Evolutionary conservation across 2,888 invertebrate species (phyloP).

Genomic region (Caenorhabditis angaria): DNA sequence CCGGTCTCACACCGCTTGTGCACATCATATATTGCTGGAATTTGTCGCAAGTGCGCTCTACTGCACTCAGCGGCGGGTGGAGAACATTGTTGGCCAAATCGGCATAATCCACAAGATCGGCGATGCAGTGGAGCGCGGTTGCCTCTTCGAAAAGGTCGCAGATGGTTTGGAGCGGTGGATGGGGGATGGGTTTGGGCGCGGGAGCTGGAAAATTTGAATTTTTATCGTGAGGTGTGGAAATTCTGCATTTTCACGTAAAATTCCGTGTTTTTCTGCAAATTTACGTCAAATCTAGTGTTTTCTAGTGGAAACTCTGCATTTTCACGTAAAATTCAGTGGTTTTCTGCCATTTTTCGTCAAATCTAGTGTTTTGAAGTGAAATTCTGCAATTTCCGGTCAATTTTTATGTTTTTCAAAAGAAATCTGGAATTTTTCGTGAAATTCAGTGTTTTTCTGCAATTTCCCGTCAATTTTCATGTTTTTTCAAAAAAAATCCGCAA

Average conservation of each 20-base stretch:
- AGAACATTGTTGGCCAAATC: slow-evolving; percentile 42
- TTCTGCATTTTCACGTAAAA: too few relatives aligned
- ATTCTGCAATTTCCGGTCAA: neutral
- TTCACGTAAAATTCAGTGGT: too few relatives aligned
- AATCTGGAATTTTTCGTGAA: too few relatives aligned
- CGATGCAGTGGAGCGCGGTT: slow-evolving; percentile 52
- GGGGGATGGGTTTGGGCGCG: neutral
- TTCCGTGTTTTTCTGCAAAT: too few relatives aligned
- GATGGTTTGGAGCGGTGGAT: neutral
- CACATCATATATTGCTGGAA: slow-evolving; percentile 60
- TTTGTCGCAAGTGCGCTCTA: slow-evolving; percentile 50
- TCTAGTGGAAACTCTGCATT: too few relatives aligned
- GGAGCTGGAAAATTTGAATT: too few relatives aligned
- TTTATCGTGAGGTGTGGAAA: slow-evolving; percentile 24
- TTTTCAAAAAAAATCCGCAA: too few relatives aligned
- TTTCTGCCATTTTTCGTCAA: too few relatives aligned
- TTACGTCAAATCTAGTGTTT: too few relatives aligned
- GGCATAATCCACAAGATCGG: slow-evolving; percentile 53
- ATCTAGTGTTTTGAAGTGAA: neutral
- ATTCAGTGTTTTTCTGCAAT: too few relatives aligned
- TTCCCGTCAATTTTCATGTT: too few relatives aligned
- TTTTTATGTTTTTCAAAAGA: too few relatives aligned
- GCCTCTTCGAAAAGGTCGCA: slow-evolving; percentile 61
- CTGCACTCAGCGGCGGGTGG: slow-evolving; percentile 52
- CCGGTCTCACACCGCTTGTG: slow-evolving; percentile 51